Conservation (phyloP, 2,797 vertebrate genomes). For the Borostomias antarcticus region DNA sequence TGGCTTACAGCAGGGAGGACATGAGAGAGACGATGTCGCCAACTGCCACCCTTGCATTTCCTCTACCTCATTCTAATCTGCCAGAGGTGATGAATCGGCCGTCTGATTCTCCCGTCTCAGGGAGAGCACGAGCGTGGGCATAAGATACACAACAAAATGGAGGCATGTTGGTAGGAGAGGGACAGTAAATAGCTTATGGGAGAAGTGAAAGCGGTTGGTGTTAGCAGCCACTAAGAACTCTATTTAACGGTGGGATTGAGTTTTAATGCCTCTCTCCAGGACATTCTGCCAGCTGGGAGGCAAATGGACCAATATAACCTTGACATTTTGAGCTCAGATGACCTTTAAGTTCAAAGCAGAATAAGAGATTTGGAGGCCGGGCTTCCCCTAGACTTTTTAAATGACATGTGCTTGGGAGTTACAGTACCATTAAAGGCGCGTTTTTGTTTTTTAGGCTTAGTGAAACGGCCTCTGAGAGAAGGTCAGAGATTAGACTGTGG, state of each 20-base stretch:
- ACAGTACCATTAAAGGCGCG: no score
- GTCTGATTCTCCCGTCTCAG: constrained; percentile 55
- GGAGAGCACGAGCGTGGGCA: constrained; percentile 67
- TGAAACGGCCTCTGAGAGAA: no score
- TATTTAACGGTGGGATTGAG: constrained; percentile 54
- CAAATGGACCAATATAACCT: constrained; percentile 32
- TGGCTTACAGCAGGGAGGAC: constrained; percentile 48
- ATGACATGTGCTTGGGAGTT: no score
- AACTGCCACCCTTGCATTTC: constrained; percentile 56
- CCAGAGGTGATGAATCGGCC: constrained; percentile 70
- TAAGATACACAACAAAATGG: constrained; percentile 75
- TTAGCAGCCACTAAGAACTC: constrained; percentile 64
- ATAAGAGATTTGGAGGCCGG: neutral
- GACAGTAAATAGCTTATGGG: constrained; percentile 73
- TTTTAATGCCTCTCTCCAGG: constrained; percentile 15
- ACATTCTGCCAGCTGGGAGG: neutral
- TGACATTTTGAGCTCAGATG: constrained; percentile 33
- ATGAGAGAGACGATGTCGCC: constrained; percentile 47
- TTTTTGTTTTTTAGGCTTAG: no score
- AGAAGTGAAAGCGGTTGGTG: constrained; percentile 61
- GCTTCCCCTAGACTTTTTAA: no score
- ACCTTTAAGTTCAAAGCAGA: neutral
- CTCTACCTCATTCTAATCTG: constrained; percentile 62
- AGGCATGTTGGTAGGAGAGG: constrained; percentile 68
- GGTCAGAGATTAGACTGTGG: neutral